Evolutionary conservation across 2,113 vertebrate species (phyloP).

Genomic region (Rhea americana): DNA sequence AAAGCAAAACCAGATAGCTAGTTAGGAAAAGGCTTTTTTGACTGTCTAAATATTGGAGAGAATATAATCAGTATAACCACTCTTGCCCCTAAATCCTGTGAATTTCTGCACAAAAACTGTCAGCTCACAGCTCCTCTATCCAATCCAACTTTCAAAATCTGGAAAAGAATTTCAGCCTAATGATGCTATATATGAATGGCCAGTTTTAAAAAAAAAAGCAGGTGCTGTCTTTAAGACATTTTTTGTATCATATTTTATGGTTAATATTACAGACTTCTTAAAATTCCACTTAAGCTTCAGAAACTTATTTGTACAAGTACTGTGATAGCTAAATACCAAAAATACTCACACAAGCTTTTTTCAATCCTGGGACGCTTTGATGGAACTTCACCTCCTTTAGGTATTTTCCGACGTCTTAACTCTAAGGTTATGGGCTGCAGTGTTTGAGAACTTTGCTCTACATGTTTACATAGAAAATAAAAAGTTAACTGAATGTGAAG

Average conservation of each 20-base stretch:
- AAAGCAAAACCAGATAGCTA: not conserved
- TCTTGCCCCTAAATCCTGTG: not conserved
- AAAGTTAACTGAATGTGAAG: not conserved
- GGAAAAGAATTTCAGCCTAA: not conserved
- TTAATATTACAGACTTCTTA: not conserved
- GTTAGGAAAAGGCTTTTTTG: not conserved
- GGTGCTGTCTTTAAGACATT: not conserved
- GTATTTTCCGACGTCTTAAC: constrained; percentile 83
- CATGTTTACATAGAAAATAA: constrained; percentile 14
- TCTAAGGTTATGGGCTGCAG: constrained; percentile 82
- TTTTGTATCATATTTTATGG: not conserved
- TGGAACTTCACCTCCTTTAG: constrained; percentile 79
- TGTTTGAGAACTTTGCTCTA: constrained; percentile 79
- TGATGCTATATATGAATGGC: not conserved
- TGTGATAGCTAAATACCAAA: not conserved
- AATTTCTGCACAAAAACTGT: not conserved
- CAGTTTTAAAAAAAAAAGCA: not conserved
- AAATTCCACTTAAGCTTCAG: not conserved
- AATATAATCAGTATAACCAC: not conserved
- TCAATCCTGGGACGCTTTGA: constrained; percentile 84
- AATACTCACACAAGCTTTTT: constrained; percentile 78
- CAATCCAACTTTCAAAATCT: not conserved
- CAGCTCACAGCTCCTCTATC: not conserved
- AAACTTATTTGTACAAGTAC: not conserved
- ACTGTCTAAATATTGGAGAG: not conserved